Base-by-base conservation (phyloP, 2,888 invertebrate species). In the Troides aeacus region DNA sequence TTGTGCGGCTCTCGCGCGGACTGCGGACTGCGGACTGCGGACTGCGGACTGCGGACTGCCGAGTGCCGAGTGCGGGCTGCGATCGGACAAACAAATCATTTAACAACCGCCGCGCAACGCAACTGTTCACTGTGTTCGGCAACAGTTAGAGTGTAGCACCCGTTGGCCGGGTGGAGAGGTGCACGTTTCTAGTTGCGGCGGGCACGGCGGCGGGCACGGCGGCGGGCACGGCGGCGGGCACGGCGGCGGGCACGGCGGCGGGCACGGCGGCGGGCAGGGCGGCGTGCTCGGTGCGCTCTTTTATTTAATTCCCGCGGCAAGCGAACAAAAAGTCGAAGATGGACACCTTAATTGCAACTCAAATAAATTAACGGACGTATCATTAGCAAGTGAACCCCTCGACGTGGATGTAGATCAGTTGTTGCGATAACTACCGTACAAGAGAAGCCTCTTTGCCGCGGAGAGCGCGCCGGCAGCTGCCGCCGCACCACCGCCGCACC, bases 331-430 rank as follows among this genome's bases (percentile, higher is more conserved):
- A 79, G 75, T 75, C 74, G 72, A 79, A 77, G 84, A 78, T 87
- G 82, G 89, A 87, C 86, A 86, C 81, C 86, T 87, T 90, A 89
- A 90, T 90, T 90, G 87, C 88, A 88, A 85, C 82, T 87, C 86
- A 89, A 89, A 90, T 87, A 89, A 88, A 88, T 88, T 87, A 89
- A 88, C 85, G 82, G 84, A 84, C 81, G 80, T 87, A 90, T 89
- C 85, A 84, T 76, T 84, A 77, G 85, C 85, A 89, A 89, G 90
- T 89, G 88, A 89, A 85, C 75, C 78, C 78, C 75, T 76, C 69
- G 21, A 64, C 53, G 64, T 62, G 62, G 62, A 69, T 68, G 72
- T 71, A 72, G 70, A 72, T 70, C 61, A 70, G 42, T 66, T 60
- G 59, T 64, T 65, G 39, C 42, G 62, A 71, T 68, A 71, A 66